Percentiles rank a stretch among this genome's conserved stretches.
These are phyloP conservation scores for Aurelia aurita complex sp. Pacific DNA, from an alignment of 30 jellyfish, hydroid and myxozoan genomes.

Conservation along the genomic window DNA sequence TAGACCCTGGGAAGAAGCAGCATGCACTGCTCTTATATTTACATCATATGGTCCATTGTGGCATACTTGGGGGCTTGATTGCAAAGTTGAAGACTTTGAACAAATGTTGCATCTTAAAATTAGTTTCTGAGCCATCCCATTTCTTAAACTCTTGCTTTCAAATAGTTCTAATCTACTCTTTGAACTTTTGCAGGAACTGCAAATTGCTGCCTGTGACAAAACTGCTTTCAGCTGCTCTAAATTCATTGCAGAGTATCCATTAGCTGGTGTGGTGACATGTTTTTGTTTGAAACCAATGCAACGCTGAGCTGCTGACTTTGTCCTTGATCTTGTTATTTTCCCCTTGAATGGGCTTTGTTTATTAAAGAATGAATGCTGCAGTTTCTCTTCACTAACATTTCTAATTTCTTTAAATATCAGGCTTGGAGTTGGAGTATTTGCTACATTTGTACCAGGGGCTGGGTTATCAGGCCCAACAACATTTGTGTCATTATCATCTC, in stretches of 20 bases:
- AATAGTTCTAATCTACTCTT: slow-evolving; percentile 11
- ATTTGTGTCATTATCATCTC: not conserved
- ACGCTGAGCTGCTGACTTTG: no score
- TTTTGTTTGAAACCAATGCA: no score
- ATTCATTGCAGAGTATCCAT: no score
- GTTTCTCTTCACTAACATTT: slow-evolving; percentile 18
- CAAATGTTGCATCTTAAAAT: slow-evolving; percentile 5
- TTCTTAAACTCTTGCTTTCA: slow-evolving; percentile 6
- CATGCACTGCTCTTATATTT: slow-evolving; percentile 28
- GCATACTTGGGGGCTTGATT: not conserved
- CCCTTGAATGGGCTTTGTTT: slow-evolving; percentile 20
- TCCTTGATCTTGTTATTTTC: slow-evolving; percentile 6
- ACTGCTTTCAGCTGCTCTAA: no score
- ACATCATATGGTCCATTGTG: slow-evolving; percentile 9
- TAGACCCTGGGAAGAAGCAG: slow-evolving; percentile 7
- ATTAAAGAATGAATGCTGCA: slow-evolving; percentile 6
- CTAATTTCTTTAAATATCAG: not conserved
- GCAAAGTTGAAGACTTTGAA: not conserved
- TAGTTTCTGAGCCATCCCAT: slow-evolving; percentile 8
- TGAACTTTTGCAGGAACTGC: slow-evolving; percentile 13
- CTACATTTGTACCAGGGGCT: not conserved
- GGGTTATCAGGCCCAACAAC: slow-evolving; percentile 18
- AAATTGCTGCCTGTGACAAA: slow-evolving; percentile 8
- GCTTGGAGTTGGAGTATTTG: not conserved
- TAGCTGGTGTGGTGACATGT: no score